Conservation (phyloP, 2,113 vertebrate species). For the Heloderma charlesbogerti region DNA sequence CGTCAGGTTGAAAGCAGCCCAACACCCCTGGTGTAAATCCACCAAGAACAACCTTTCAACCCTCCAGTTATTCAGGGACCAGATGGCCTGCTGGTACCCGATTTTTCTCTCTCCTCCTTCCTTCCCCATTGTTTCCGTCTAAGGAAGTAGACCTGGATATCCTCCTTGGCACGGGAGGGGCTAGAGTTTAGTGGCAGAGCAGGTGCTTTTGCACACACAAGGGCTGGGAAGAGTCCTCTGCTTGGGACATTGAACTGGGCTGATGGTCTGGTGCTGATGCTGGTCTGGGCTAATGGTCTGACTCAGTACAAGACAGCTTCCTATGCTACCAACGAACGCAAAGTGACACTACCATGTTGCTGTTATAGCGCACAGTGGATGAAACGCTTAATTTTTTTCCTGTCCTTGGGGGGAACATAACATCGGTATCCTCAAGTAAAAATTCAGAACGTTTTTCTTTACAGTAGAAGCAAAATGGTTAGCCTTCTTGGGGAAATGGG, state of each 20-base stretch:
- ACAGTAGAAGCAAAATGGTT: not conserved
- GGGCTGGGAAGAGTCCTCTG: too few relatives aligned
- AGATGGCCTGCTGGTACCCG: not conserved
- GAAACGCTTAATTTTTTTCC: not conserved
- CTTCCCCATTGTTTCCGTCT: not conserved
- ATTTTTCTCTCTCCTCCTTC: not conserved
- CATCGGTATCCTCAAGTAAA: not conserved
- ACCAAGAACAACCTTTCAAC: not conserved
- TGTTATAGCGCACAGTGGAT: too few relatives aligned
- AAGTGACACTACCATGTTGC: not conserved
- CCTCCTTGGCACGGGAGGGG: too few relatives aligned
- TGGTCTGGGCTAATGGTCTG: not conserved
- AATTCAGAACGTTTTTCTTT: not conserved
- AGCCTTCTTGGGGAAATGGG: slow-evolving; percentile 6
- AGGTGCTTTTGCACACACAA: too few relatives aligned
- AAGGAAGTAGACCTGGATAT: not conserved
- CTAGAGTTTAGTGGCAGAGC: too few relatives aligned
- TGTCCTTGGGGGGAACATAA: not conserved
- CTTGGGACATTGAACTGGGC: not conserved
- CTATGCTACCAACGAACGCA: not conserved
- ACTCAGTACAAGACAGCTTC: not conserved
- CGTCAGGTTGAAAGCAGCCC: too few relatives aligned
- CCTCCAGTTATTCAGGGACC: not conserved
- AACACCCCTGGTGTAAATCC: not conserved
- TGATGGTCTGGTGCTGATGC: too few relatives aligned